Percentiles rank a stretch among this genome's conserved stretches.
These are phyloP conservation scores for Garra rufa DNA, from an alignment of 2,113 vertebrate genomes.

Conservation along the genomic window DNA sequence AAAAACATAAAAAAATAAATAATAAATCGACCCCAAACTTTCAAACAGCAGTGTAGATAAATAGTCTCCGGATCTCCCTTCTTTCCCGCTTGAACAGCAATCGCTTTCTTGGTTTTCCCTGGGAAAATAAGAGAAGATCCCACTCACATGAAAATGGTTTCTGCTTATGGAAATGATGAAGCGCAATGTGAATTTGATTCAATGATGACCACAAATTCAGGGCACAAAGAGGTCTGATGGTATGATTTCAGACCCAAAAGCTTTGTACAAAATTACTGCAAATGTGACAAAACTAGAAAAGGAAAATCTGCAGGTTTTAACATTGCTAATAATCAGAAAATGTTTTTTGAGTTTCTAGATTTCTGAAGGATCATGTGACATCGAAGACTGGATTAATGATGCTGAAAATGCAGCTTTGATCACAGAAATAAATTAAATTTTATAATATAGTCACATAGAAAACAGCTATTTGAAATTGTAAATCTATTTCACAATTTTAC, in stretches of 20 bases:
- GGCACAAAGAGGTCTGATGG: conserved; percentile 39
- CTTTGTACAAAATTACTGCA: no score
- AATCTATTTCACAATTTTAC: not conserved
- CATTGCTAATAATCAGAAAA: no score
- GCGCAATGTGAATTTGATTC: conserved; percentile 15
- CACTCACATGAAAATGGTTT: not conserved
- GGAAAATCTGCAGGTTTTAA: not conserved
- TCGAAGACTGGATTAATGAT: not conserved
- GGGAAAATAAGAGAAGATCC: not conserved
- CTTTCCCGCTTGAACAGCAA: conserved; percentile 53
- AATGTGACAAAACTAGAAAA: not conserved
- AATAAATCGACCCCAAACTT: no score
- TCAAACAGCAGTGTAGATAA: no score
- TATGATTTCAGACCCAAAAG: no score
- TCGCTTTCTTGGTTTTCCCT: conserved; percentile 48
- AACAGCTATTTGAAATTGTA: not conserved
- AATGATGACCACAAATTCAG: conserved; percentile 13
- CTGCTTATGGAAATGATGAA: conserved; percentile 25
- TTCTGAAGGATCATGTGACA: not conserved
- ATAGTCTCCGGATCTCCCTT: not conserved
- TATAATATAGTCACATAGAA: not conserved
- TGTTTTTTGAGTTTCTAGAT: no score
- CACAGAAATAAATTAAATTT: not conserved
- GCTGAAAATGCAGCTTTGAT: not conserved
- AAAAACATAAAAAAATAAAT: no score